Evolutionary conservation across 2,113 vertebrate genomes (phyloP).

Genomic region (Psammodynastes pulverulentus): DNA sequence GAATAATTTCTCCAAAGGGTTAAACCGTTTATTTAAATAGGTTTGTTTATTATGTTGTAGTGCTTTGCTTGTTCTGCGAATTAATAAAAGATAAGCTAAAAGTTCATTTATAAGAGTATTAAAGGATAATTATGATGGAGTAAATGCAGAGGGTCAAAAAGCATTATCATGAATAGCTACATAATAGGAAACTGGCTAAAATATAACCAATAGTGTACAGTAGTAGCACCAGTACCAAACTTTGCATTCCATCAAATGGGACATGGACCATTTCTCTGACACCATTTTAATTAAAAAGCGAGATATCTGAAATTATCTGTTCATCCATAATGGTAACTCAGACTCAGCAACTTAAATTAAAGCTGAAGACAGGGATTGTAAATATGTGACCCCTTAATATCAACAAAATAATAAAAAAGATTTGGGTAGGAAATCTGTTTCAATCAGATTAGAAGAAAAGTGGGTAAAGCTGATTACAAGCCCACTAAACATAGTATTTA

Average conservation of each 20-base stretch:
- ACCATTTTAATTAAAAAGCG: constrained; percentile 48
- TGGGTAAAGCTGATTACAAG: constrained; percentile 87
- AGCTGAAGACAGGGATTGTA: constrained; percentile 63
- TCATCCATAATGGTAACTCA: constrained; percentile 48
- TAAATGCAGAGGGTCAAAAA: constrained; percentile 77
- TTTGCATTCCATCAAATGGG: constrained; percentile 19
- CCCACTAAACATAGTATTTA: constrained; percentile 76
- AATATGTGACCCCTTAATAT: constrained; percentile 81
- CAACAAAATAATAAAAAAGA: constrained; percentile 76
- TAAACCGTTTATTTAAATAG: constrained; percentile 77
- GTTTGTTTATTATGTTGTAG: constrained; percentile 71
- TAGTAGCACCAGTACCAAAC: constrained; percentile 43
- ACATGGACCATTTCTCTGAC: not conserved
- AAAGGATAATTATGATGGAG: constrained; percentile 84
- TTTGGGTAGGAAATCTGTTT: constrained; percentile 83
- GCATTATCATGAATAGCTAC: constrained; percentile 75
- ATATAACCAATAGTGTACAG: constrained; percentile 42
- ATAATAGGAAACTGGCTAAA: constrained; percentile 71
- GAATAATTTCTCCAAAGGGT: constrained; percentile 60
- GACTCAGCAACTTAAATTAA: constrained; percentile 69
- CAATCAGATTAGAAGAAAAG: constrained; percentile 82
- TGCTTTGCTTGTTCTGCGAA: constrained; percentile 76
- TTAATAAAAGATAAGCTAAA: constrained; percentile 81
- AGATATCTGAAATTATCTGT: constrained; percentile 26
- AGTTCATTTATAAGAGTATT: constrained; percentile 85